Evolutionary conservation across 2,113 vertebrate species (phyloP), one percentile per base, ranked within the genome.

Genomic region (Syrrhaptes paradoxus): DNA sequence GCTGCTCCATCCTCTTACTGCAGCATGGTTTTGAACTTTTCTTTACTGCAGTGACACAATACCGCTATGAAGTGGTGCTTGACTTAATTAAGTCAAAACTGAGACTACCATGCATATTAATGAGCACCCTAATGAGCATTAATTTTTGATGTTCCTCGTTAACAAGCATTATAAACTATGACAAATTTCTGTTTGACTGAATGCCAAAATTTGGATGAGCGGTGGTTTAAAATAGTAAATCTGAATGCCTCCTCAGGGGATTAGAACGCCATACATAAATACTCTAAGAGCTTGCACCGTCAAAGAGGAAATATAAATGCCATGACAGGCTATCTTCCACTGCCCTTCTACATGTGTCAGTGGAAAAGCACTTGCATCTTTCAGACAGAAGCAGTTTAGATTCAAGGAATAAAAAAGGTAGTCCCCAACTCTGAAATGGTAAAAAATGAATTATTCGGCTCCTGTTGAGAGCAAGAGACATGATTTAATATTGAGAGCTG

Each of bases 71-170:
- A 98, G 94, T 95, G 85, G 75, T 96, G 96, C 95, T 98, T 96
- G 89, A 81, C 85, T 96, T 98, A 98, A 98, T 98, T 97, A 98
- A 97, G 96, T 96, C 97, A 97, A 97, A 98, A 97, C 93, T 91
- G 94, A 24, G 57, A 94, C 91, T 77, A 59, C 57, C 9, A 66
- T 98, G 97, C 97, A 98, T 98, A 98, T 98, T 98, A 98, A 98
- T 97, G 91, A 98, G 92, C 80, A 90, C 58, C 89, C 92, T 97
- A 98, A 98, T 97, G 96, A 98, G 97, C 97, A 98, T 98, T 98
- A 98, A 98, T 98, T 98, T 98, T 98, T 98, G 45, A 98, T 98
- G 97, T 94, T 98, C 79, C 97, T 98, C 62, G 3, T 98, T 98
- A 98, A 98, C 96, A 97, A 97, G 97, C 95, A 94, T 97, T 97